Evolutionary conservation across 1,140 invertebrate species (phyloP), one percentile per base, ranked within the genome.

Genomic region (Catajapyx aquilonaris): DNA sequence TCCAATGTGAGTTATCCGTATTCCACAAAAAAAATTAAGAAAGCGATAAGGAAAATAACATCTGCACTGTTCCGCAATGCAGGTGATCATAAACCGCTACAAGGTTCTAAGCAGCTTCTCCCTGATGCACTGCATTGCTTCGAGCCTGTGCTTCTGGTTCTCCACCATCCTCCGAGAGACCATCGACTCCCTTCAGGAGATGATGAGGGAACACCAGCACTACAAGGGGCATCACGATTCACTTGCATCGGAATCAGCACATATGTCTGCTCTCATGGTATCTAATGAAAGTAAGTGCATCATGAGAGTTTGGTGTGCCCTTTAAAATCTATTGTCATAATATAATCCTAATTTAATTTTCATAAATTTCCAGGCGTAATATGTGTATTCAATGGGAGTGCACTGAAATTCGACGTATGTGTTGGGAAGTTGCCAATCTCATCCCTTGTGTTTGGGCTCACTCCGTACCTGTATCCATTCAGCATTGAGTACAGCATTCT

Each of bases 401-500:
- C n/a, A n/a, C n/a, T n/a, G n/a, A n/a, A n/a, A n/a, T n/a, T n/a
- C n/a, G n/a, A n/a, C n/a, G n/a, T n/a, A n/a, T n/a, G n/a, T n/a
- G n/a, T n/a, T n/a, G n/a, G n/a, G n/a, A n/a, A n/a, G n/a, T n/a
- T n/a, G n/a, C n/a, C n/a, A 2, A 65, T 73, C 20, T 59, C 65
- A 40, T 58, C 65, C 46, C 43, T 53, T 37, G 50, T 53, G 31
- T 47, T 53, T 32, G 44, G 64, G 47, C 62, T 69, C 42, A 70
- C 71, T 3, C 71, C 72, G 1, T 76, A 76, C 51, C 52, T 78
- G 10, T 77, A 75, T 50, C 75, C 75, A 3, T 77, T 77, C 52
- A 71, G 64, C 41, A 74, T 78, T 16, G 75, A 78, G 53, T 78
- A 72, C 51, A 74, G 68, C 51, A 74, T 78, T 50, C 57, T 76